These are phyloP conservation scores for Agrypnus murinus DNA, from an alignment of 2,888 invertebrate species.

Conservation along the genomic window DNA sequence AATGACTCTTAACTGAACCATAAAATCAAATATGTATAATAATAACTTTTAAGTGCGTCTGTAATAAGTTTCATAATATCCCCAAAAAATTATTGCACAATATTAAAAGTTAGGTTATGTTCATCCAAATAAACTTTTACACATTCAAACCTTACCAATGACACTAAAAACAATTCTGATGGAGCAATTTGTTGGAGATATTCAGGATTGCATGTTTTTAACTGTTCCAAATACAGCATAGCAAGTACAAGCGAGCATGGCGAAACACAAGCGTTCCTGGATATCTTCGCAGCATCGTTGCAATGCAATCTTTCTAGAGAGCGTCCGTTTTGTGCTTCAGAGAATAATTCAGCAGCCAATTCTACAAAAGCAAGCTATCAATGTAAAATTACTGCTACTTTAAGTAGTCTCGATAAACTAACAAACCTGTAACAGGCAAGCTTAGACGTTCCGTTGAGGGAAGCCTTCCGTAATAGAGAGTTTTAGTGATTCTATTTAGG, in stretches of 20 bases:
- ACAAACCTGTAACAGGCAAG: slow-evolving; percentile 85
- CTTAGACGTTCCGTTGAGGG: slow-evolving; percentile 83
- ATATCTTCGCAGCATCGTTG: slow-evolving; percentile 84
- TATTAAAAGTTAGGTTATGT: too few relatives aligned
- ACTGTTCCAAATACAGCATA: slow-evolving; percentile 92
- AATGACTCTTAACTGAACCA: too few relatives aligned
- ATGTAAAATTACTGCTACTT: not conserved
- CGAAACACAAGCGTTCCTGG: slow-evolving; percentile 88
- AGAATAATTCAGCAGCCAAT: slow-evolving; percentile 89
- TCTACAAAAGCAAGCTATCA: slow-evolving; percentile 74
- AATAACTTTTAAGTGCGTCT: too few relatives aligned
- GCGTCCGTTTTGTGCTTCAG: slow-evolving; percentile 83
- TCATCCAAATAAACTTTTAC: too few relatives aligned
- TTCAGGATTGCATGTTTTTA: slow-evolving; percentile 86
- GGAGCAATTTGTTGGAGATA: slow-evolving; percentile 90
- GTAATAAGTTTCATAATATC: too few relatives aligned
- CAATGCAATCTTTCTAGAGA: slow-evolving; percentile 85
- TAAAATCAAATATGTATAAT: too few relatives aligned
- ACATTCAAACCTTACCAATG: too few relatives aligned
- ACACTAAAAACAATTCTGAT: slow-evolving; percentile 94
- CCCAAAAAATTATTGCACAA: too few relatives aligned
- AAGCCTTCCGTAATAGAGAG: slow-evolving; percentile 90
- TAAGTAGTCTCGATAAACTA: not conserved
- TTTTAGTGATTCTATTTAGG: slow-evolving; percentile 87
- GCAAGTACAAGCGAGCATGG: slow-evolving; percentile 96